Evolutionary conservation across 2,797 vertebrate genomes (phyloP).

Genomic region (Steatocranus sp.): DNA sequence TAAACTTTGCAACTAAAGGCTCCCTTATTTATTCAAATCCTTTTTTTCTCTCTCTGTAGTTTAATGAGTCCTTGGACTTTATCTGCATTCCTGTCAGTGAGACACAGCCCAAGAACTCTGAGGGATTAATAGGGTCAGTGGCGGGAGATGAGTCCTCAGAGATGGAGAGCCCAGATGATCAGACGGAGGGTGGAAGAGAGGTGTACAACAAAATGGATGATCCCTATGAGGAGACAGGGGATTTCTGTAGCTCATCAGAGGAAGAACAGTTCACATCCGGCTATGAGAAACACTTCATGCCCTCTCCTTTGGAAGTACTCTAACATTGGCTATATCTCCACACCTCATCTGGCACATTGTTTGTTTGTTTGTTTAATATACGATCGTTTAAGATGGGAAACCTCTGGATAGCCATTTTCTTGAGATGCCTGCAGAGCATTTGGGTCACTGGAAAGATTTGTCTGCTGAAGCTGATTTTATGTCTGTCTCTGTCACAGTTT

Average conservation of each 20-base stretch:
- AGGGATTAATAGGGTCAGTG: not conserved
- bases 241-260: slow-evolving; percentile 21
- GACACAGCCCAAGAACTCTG: slow-evolving; percentile 17
- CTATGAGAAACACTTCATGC: slow-evolving; percentile 80
- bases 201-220: slow-evolving; percentile 66
- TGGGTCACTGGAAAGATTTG: not conserved
- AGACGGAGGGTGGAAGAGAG: not conserved
- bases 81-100: slow-evolving; percentile 24
- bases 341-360: not conserved
- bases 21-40: not conserved
- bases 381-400: not conserved
- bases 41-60: slow-evolving; percentile 25
- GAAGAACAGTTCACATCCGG: slow-evolving; percentile 47
- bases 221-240: slow-evolving; percentile 44
- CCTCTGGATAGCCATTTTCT: not conserved
- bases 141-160: not conserved
- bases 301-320: slow-evolving; percentile 38
- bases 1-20: not conserved
- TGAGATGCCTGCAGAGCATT: not conserved
- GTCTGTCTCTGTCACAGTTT: not conserved
- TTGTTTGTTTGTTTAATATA: not conserved
- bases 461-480: not conserved
- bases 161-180: not conserved
- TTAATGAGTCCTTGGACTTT: slow-evolving; percentile 24
- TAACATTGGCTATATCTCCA: not conserved